phyloP scores from a whole-genome alignment of 2,797 vertebrate species.

The Pristis pectinata region DNA sequence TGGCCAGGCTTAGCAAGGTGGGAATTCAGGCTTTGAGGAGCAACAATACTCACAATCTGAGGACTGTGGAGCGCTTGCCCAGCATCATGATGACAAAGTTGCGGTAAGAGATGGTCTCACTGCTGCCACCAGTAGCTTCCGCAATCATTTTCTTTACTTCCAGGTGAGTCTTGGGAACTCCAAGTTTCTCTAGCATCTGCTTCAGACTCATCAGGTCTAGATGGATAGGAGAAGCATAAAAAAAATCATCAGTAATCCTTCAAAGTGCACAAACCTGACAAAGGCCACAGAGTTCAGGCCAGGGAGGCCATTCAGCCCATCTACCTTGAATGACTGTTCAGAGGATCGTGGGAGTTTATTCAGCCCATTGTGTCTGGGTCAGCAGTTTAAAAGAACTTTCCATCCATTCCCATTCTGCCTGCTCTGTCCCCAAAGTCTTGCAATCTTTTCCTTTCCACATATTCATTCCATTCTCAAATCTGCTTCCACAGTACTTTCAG shows the following conservation, averaged over 20 bases:
- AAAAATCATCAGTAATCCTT: not conserved
- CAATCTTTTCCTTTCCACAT: too few relatives aligned
- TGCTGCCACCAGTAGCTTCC: slow-evolving; percentile 81
- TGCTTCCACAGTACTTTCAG: too few relatives aligned
- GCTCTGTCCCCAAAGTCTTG: too few relatives aligned
- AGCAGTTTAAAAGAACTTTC: too few relatives aligned
- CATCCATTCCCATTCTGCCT: too few relatives aligned
- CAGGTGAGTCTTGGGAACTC: slow-evolving; percentile 88
- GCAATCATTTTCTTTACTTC: slow-evolving; percentile 96
- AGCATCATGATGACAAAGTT: slow-evolving; percentile 97
- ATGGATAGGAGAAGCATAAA: not conserved
- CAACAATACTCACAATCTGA: slow-evolving; percentile 81
- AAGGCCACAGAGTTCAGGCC: not conserved
- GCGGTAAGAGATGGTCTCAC: slow-evolving; percentile 87
- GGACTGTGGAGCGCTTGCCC: slow-evolving; percentile 87
- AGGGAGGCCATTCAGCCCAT: not conserved
- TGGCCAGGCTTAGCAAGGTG: too few relatives aligned
- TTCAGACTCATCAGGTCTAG: slow-evolving; percentile 94
- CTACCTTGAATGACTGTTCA: too few relatives aligned
- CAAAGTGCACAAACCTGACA: not conserved
- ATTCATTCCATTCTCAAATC: too few relatives aligned
- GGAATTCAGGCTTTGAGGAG: not conserved
- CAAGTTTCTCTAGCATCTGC: slow-evolving; percentile 98
- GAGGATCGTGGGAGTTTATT: too few relatives aligned
- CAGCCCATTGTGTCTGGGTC: too few relatives aligned